These are phyloP conservation scores for Solenopsis fugax DNA, from an alignment of 1,140 invertebrate species.

Conservation along the genomic window DNA sequence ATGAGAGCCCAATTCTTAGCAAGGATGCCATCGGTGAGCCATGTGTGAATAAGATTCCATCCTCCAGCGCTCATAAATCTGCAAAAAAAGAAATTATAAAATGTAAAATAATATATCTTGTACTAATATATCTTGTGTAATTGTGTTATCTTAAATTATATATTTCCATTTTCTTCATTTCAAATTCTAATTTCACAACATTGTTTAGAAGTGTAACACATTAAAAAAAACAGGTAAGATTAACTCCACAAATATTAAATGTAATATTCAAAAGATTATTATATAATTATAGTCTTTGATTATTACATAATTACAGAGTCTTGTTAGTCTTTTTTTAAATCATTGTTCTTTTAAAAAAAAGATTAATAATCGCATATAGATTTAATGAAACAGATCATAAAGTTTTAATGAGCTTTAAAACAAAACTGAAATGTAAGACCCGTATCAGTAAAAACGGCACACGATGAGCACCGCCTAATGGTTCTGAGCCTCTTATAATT, in stretches of 20 bases:
- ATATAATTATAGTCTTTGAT: background rate
- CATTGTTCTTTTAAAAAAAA: background rate
- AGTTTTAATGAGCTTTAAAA: background rate
- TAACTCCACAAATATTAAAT: conserved; percentile 15
- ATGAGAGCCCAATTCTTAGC: conserved; percentile 95
- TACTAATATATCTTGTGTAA: background rate
- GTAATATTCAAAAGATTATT: conserved; percentile 23
- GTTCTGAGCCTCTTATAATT: conserved; percentile 77
- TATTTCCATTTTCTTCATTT: background rate
- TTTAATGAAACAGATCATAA: background rate
- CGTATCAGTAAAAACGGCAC: conserved; percentile 80
- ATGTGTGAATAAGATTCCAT: conserved; percentile 95
- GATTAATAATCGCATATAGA: background rate
- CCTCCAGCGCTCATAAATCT: conserved; percentile 96
- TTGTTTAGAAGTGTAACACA: background rate
- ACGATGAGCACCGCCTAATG: conserved; percentile 76
- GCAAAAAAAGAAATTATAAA: conserved; percentile 69
- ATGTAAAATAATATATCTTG: background rate
- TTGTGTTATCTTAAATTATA: conserved; percentile 9
- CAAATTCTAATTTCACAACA: background rate
- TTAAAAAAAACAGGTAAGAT: background rate
- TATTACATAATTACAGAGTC: background rate
- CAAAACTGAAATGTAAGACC: conserved; percentile 69
- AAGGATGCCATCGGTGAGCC: conserved; percentile 94
- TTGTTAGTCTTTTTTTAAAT: conserved; percentile 4